phyloP scores from a whole-genome alignment of 2,888 invertebrate species.

The Eremobia ochroleuca region DNA sequence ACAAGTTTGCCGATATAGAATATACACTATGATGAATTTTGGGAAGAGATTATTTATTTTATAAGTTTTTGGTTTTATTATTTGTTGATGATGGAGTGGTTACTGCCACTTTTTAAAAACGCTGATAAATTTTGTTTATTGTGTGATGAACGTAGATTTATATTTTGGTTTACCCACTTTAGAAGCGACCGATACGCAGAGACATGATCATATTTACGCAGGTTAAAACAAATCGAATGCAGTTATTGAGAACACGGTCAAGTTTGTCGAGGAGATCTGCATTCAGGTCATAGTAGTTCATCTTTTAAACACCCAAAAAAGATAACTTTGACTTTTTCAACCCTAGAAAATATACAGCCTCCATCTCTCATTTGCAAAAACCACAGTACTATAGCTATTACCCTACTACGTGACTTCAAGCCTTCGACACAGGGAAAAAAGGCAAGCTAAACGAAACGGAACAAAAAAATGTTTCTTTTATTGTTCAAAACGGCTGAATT shows the following conservation, averaged over 20 bases:
- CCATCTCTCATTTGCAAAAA: neutral
- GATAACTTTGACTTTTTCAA: neutral
- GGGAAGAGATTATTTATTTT: neutral
- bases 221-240: too few relatives aligned
- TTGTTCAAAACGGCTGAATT: slow-evolving; percentile 51
- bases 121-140: too few relatives aligned
- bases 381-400: slow-evolving; percentile 21
- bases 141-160: too few relatives aligned
- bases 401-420: slow-evolving; percentile 30
- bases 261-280: too few relatives aligned
- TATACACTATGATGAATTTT: slow-evolving; percentile 24
- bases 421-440: neutral
- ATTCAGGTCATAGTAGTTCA: too few relatives aligned
- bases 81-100: too few relatives aligned
- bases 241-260: too few relatives aligned
- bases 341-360: neutral
- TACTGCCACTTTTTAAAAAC: too few relatives aligned
- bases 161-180: too few relatives aligned
- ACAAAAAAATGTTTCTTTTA: slow-evolving; percentile 26
- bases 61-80: slow-evolving; percentile 10
- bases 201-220: too few relatives aligned
- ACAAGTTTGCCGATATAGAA: slow-evolving; percentile 50
- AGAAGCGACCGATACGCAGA: too few relatives aligned
- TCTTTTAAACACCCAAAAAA: too few relatives aligned
- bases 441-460: slow-evolving; percentile 26